Evolutionary conservation across 2,888 invertebrate species (phyloP), one percentile per base, ranked within the genome.

Genomic region (Siphonodentalium dalli): DNA sequence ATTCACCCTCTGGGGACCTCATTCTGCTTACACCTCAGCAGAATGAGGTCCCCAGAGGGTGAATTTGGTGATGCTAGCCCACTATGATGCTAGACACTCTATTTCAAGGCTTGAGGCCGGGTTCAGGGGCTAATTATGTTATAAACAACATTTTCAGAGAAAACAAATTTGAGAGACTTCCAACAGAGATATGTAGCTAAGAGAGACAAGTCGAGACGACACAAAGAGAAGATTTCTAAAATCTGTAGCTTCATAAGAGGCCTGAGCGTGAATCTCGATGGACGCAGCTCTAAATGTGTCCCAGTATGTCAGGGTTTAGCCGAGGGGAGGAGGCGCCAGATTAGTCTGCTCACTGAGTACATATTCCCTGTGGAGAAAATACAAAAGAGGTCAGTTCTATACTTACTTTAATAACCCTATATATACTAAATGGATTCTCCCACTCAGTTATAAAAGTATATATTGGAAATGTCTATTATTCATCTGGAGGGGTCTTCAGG

Each of bases 331-430:
- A 40, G 37, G 43, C 39, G 48, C 8, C 68, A 65, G 29, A 42
- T 71, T 6, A 33, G 52, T 24, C 49, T 54, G 21, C 56, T 74
- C 3, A 51, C 54, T 15, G 46, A 63, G 20, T 63, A 54, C 40
- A 71, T 73, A 34, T 74, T 74, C 52, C 66, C 69, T 6, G 63
- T 74, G 2, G 47, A 60, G 33, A 68, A 72, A 48, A 63, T 69
- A 38, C 64, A 59, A 20, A 55, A 53, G 38, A 66, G 66, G 69
- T 70, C 43, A 38, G 28, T 9, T 23, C 21, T 24, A 33, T 2
- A 21, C 11, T 28, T 28, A n/a, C n/a, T n/a, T n/a, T n/a, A n/a
- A n/a, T n/a, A n/a, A n/a, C n/a, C n/a, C n/a, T n/a, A n/a, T n/a
- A n/a, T n/a, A n/a, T n/a, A n/a, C n/a, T n/a, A n/a, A n/a, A n/a